These are phyloP conservation scores for Yponomeuta cagnagella DNA, from an alignment of 2,888 invertebrate genomes.

Conservation along the genomic window DNA sequence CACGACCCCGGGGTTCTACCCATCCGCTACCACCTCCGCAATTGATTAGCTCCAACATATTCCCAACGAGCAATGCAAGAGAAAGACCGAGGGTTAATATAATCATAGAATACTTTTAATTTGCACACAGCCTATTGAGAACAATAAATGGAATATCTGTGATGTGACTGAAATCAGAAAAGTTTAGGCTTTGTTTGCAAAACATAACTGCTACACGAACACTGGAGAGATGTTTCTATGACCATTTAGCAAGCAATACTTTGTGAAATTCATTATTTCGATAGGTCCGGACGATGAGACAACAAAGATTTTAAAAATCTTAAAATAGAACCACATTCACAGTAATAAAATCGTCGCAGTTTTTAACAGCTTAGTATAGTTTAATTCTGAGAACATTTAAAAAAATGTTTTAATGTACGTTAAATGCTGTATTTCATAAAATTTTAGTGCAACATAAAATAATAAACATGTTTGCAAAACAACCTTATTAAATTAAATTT, in stretches of 20 bases:
- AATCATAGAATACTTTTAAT: constrained; percentile 70
- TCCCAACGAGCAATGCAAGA: background rate
- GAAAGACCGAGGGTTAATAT: constrained; percentile 18
- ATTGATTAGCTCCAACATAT: background rate
- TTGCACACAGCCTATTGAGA: constrained; percentile 73
- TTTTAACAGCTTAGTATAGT: constrained; percentile 15
- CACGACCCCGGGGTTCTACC: too few relatives aligned
- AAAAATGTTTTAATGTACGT: constrained; percentile 14
- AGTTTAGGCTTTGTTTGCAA: background rate
- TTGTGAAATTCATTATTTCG: too few relatives aligned
- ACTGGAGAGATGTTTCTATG: background rate
- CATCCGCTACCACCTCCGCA: too few relatives aligned
- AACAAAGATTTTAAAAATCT: background rate
- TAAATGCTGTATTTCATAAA: constrained; percentile 16
- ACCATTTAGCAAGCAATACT: background rate
- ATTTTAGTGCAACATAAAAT: constrained; percentile 19
- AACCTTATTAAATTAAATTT: background rate
- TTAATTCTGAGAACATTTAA: background rate
- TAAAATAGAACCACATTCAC: background rate
- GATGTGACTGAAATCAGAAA: constrained; percentile 8
- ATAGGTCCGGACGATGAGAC: background rate
- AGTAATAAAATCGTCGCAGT: background rate
- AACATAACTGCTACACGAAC: background rate
- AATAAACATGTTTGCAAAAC: constrained; percentile 15
- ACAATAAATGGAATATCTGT: constrained; percentile 37